Conservation (phyloP, 23 tunicate species). For the Clavelina lepadiformis region DNA sequence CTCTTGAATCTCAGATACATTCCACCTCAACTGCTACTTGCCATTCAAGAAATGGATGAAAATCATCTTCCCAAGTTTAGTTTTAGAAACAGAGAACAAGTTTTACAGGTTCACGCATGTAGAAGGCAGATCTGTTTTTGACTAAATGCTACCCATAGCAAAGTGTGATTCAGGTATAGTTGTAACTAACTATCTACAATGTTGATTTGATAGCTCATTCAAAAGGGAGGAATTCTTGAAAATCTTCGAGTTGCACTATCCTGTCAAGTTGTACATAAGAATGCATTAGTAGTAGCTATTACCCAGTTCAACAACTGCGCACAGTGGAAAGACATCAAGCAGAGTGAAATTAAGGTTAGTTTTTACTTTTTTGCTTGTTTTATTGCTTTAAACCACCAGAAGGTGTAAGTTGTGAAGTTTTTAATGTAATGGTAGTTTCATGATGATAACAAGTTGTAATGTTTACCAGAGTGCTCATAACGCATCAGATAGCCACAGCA, state of each 20-base stretch:
- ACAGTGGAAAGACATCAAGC: constrained; percentile 57
- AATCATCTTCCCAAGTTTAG: constrained; percentile 74
- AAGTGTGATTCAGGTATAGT: neutral
- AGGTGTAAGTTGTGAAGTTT: no score
- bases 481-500: constrained; percentile 60
- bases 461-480: no score
- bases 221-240: constrained; percentile 7
- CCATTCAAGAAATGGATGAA: constrained; percentile 76
- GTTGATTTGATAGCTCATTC: constrained; percentile 11
- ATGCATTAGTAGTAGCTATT: constrained; percentile 53
- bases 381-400: no score
- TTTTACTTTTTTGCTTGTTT: no score
- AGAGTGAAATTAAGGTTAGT: no score
- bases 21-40: constrained; percentile 51
- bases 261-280: constrained; percentile 79
- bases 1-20: no score
- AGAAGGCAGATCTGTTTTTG: neutral
- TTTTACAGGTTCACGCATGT: constrained; percentile 22
- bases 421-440: no score
- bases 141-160: neutral
- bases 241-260: constrained; percentile 55
- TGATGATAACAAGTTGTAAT: no score
- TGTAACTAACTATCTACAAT: neutral
- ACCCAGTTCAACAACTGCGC: constrained; percentile 49
- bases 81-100: constrained; percentile 34